phyloP scores from a whole-genome alignment of 2,113 vertebrate genomes.

The Antennarius striatus region DNA sequence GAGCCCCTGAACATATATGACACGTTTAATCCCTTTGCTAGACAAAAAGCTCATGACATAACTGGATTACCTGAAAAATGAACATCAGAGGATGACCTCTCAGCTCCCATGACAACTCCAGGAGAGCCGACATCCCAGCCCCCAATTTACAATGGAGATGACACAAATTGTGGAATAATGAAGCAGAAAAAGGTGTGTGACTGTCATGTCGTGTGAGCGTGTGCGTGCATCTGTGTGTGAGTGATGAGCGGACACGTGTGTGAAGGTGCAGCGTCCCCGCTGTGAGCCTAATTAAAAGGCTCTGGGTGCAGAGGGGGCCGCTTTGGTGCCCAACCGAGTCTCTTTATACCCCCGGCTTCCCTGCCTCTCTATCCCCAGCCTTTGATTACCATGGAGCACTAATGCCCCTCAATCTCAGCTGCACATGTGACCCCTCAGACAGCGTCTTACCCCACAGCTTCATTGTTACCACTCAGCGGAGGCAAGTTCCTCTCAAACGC shows the following conservation, averaged over 20 bases:
- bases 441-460: constrained; percentile 15
- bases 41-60: constrained; percentile 19
- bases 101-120: constrained; percentile 8
- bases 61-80: constrained; percentile 13
- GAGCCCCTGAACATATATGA: neutral
- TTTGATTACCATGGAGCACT: constrained; percentile 85
- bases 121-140: constrained; percentile 14
- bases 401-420: constrained; percentile 62
- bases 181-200: constrained; percentile 50
- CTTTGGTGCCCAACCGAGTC: constrained; percentile 78
- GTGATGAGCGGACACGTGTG: constrained; percentile 48
- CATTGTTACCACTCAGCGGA: neutral
- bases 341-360: constrained; percentile 55
- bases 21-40: constrained; percentile 35
- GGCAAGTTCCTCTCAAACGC: no score
- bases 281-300: constrained; percentile 93
- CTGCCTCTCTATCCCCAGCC: constrained; percentile 72
- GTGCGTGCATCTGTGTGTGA: constrained; percentile 62
- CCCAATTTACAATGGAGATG: constrained; percentile 30
- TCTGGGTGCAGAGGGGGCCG: constrained; percentile 81
- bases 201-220: constrained; percentile 49
- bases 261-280: constrained; percentile 70
- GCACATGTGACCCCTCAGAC: constrained; percentile 66
- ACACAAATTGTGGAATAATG: constrained; percentile 49
- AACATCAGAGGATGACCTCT: constrained; percentile 10